Evolutionary conservation across 2,888 invertebrate species (phyloP).

Genomic region (Diaperis boleti): DNA sequence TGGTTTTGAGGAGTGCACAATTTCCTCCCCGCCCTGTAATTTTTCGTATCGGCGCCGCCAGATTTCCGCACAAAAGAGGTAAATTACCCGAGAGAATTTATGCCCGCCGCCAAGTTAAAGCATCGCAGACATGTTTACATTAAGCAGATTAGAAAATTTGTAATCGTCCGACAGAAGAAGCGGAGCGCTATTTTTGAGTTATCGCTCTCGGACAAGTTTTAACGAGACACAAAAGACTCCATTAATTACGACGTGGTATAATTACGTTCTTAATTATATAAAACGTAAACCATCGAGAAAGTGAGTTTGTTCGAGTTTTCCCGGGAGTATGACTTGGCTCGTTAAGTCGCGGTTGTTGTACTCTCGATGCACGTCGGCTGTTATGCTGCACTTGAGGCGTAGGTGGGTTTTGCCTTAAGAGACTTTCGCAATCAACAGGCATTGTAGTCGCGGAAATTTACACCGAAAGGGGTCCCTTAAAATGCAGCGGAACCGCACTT

Average conservation of each 20-base stretch:
- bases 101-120: conserved; percentile 10
- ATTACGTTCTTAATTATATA: conserved; percentile 32
- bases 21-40: background rate
- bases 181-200: conserved; percentile 24
- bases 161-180: conserved; percentile 28
- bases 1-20: too few relatives aligned
- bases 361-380: conserved; percentile 1
- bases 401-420: too few relatives aligned
- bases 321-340: background rate
- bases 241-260: conserved; percentile 29
- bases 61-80: conserved; percentile 1
- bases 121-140: conserved; percentile 29
- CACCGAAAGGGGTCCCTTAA: too few relatives aligned
- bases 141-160: conserved; percentile 31
- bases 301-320: conserved; percentile 26
- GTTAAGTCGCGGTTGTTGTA: background rate
- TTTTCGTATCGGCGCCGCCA: conserved; percentile 4
- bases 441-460: too few relatives aligned
- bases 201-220: conserved; percentile 16
- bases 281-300: conserved; percentile 25
- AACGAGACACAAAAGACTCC: conserved; percentile 24
- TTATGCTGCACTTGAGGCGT: conserved; percentile 8
- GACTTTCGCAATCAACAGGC: too few relatives aligned
- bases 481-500: too few relatives aligned
- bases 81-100: conserved; percentile 12